Percentiles rank a stretch among this genome's conserved stretches.
phyloP scores from a whole-genome alignment of 2,888 invertebrate genomes.

The Diachrysia chrysitis region DNA sequence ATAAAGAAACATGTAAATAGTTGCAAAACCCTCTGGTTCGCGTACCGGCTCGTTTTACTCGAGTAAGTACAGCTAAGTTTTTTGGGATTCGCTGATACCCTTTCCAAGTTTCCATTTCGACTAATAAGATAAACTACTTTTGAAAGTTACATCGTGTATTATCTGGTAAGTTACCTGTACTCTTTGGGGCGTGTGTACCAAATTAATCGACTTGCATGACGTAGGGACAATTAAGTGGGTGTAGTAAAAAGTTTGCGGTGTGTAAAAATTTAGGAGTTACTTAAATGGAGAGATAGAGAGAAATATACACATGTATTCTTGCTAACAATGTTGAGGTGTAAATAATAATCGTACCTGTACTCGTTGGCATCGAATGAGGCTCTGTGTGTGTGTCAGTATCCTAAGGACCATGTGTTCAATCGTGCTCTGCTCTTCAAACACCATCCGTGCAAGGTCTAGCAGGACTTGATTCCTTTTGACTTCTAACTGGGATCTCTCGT shows the following conservation, averaged over 20 bases:
- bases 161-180: slow-evolving; percentile 36
- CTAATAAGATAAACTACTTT: slow-evolving; percentile 47
- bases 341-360: slow-evolving; percentile 93
- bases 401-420: slow-evolving; percentile 98
- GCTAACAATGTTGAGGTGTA: too few relatives aligned
- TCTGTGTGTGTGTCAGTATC: slow-evolving; percentile 98
- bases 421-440: slow-evolving; percentile 98
- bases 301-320: neutral
- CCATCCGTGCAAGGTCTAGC: slow-evolving; percentile 97
- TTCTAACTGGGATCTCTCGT: slow-evolving; percentile 98
- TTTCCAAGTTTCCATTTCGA: slow-evolving; percentile 37
- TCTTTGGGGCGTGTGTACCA: slow-evolving; percentile 8
- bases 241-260: neutral
- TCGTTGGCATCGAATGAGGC: slow-evolving; percentile 97
- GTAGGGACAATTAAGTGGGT: slow-evolving; percentile 9
- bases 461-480: slow-evolving; percentile 98
- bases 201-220: slow-evolving; percentile 14
- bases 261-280: neutral
- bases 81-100: slow-evolving; percentile 31
- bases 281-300: neutral
- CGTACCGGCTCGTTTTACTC: slow-evolving; percentile 17
- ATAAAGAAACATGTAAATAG: slow-evolving; percentile 42
- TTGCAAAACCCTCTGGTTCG: slow-evolving; percentile 27
- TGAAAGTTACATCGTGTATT: slow-evolving; percentile 33
- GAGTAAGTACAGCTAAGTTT: slow-evolving; percentile 35